phyloP scores from a whole-genome alignment of 1,140 invertebrate species.

The Acromyrmex charruanus region DNA sequence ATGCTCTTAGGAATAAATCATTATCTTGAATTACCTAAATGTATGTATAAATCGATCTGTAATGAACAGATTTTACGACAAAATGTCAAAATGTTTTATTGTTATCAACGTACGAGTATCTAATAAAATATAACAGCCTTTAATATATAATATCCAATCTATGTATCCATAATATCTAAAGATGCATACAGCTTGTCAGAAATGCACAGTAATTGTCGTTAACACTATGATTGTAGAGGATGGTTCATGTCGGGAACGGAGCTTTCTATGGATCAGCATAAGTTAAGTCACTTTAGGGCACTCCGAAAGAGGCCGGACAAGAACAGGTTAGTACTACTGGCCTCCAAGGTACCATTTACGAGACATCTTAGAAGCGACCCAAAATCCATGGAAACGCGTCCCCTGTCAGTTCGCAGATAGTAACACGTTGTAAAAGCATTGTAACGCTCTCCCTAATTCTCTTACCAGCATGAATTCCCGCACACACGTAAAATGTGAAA shows the following conservation, averaged over 20 bases:
- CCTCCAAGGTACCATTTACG: slow-evolving; percentile 66
- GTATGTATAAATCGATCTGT: background rate
- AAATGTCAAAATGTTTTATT: background rate
- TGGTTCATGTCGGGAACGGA: slow-evolving; percentile 25
- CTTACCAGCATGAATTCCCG: background rate
- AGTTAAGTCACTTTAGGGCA: slow-evolving; percentile 68
- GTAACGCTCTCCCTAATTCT: slow-evolving; percentile 54
- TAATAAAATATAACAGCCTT: background rate
- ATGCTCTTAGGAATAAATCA: background rate
- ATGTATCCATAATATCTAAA: background rate
- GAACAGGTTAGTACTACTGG: slow-evolving; percentile 65
- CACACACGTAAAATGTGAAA: background rate
- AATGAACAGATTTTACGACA: background rate
- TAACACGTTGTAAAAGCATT: slow-evolving; percentile 59
- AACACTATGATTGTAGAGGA: slow-evolving; percentile 44
- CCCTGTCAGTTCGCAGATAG: slow-evolving; percentile 58
- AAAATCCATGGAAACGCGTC: slow-evolving; percentile 68
- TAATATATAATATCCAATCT: background rate
- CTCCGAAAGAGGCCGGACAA: slow-evolving; percentile 50
- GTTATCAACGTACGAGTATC: background rate
- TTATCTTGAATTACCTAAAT: slow-evolving; percentile 19
- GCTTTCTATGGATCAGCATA: slow-evolving; percentile 58
- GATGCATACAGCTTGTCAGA: background rate
- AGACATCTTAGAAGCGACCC: slow-evolving; percentile 62
- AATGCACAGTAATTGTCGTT: slow-evolving; percentile 51